Evolutionary conservation across 2,888 invertebrate genomes (phyloP).

Genomic region (Macrostomum cliftonense): DNA sequence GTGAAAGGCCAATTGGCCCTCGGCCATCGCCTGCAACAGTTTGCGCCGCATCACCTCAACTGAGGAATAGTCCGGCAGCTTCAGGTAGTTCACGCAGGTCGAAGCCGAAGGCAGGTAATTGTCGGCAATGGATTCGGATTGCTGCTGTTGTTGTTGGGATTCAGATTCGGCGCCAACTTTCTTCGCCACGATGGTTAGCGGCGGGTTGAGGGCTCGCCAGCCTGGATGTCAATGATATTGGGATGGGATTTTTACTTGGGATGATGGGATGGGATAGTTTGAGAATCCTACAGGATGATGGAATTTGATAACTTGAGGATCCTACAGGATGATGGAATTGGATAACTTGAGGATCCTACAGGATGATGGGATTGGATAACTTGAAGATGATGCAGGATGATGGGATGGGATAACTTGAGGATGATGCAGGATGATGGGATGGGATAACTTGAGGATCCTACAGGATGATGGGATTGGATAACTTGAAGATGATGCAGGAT

Average conservation of each 20-base stretch:
- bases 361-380: slow-evolving; percentile 24
- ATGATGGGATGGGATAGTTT: slow-evolving; percentile 24
- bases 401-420: slow-evolving; percentile 24
- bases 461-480: slow-evolving; percentile 24
- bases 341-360: neutral
- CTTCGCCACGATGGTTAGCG: slow-evolving; percentile 86
- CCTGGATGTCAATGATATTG: slow-evolving; percentile 22
- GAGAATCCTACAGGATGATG: slow-evolving; percentile 24
- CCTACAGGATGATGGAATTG: slow-evolving; percentile 24
- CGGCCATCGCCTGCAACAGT: slow-evolving; percentile 68
- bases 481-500: too few relatives aligned
- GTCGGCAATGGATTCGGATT: slow-evolving; percentile 52
- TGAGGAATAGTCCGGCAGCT: slow-evolving; percentile 84
- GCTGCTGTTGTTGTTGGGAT: too few relatives aligned
- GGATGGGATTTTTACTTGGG: too few relatives aligned
- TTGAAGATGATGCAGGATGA: too few relatives aligned
- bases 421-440: slow-evolving; percentile 24
- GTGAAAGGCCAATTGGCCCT: slow-evolving; percentile 94
- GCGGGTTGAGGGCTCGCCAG: slow-evolving; percentile 58
- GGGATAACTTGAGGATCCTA: neutral
- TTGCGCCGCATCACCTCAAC: slow-evolving; percentile 82
- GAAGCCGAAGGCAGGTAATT: slow-evolving; percentile 96
- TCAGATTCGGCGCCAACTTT: slow-evolving; percentile 42
- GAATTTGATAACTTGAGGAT: too few relatives aligned
- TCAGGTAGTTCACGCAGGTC: slow-evolving; percentile 99